A percentile compares a stretch with the other conserved stretches of the same genome.
phyloP scores from a whole-genome alignment of 2,888 invertebrate species.

The Dexiosoma caninum region DNA sequence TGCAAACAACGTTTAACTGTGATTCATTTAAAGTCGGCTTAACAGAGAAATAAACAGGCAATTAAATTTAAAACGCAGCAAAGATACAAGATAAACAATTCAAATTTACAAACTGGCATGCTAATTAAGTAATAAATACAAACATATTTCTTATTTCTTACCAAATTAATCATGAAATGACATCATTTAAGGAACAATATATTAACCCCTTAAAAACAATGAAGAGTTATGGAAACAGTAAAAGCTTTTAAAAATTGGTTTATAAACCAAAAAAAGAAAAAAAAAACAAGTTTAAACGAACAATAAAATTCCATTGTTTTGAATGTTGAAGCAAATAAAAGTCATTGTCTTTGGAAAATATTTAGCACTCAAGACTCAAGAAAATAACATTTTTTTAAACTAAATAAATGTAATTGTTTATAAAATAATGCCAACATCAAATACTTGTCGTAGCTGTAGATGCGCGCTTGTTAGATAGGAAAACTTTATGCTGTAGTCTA shows the following conservation, averaged over 20 bases:
- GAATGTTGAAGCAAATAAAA: neutral
- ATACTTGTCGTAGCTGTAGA: neutral
- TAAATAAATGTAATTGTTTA: constrained; percentile 27
- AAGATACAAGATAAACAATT: neutral
- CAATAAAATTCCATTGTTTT: constrained; percentile 5
- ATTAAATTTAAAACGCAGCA: neutral
- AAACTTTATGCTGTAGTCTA: too few relatives aligned
- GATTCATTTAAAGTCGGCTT: neutral
- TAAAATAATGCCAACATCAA: neutral
- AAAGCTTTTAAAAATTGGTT: neutral
- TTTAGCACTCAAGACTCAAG: neutral
- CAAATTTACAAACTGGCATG: neutral
- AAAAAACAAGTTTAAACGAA: neutral
- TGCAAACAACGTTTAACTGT: neutral
- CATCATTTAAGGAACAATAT: constrained; percentile 21
- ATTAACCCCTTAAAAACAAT: neutral
- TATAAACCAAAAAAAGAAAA: too few relatives aligned
- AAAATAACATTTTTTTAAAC: neutral
- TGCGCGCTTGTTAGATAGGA: neutral
- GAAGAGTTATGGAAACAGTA: neutral
- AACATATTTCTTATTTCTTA: neutral
- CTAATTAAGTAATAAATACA: constrained; percentile 32
- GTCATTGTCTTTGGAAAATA: neutral
- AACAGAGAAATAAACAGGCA: neutral
- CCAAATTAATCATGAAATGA: constrained; percentile 10